Evolutionary conservation across 2,113 vertebrate genomes (phyloP), one percentile per base, ranked within the genome.

Genomic region (Microtus richardsoni): DNA sequence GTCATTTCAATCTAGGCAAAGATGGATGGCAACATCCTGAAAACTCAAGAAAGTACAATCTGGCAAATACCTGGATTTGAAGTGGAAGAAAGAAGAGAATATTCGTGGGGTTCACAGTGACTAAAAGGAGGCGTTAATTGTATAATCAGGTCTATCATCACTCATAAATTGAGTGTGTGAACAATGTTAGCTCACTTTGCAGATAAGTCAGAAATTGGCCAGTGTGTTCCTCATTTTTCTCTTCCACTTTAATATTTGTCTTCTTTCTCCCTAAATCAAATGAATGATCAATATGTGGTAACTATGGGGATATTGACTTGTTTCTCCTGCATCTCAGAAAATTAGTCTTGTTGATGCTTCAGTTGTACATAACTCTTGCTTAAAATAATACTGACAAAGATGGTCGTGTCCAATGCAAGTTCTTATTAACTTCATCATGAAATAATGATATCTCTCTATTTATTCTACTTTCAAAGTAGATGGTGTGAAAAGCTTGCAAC

Each of bases 221-320:
- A 88, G 58, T 66, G 92, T 13, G 47, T 39, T 89, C 58, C 52
- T 95, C 93, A 90, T 97, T 96, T 97, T 92, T 97, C 92, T 97
- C 90, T 92, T 95, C 96, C 71, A 95, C 88, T 92, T 94, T 95
- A 13, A 44, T 96, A 94, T 97, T 94, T 97, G 58, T 96, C 89
- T 96, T 96, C 83, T 96, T 96, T 97, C 88, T 96, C 44, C 71
- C 16, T 97, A 96, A 96, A 96, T 96, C 86, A 98, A 96, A 96
- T 92, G 83, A 95, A 78, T 94, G 52, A 97, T 97, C 97, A 96
- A 97, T 97, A 95, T 36, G 21, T 77, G 83, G 71, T 86, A 97
- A 60, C 41, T 96, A 60, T 89, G 17, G 33, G 75, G 49, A 93
- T 97, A 97, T 52, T 95, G 95, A 96, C 77, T 88, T 73, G 8